Conservation (phyloP, 2,888 invertebrate genomes). For the Spodoptera picta region DNA sequence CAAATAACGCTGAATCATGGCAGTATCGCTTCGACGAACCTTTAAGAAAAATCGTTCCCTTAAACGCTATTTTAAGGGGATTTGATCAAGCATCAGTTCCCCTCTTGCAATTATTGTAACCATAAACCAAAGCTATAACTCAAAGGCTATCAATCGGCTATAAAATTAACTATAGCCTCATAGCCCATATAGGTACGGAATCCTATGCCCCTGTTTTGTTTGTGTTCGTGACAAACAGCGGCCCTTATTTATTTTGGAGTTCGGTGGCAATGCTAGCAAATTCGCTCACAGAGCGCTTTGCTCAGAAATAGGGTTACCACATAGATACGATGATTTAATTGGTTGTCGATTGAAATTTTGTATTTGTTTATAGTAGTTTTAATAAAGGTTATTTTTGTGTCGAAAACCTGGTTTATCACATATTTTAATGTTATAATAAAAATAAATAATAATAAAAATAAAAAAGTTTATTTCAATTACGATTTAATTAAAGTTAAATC, state of each 20-base stretch:
- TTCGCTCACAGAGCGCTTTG: constrained; percentile 60
- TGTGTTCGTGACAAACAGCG: constrained; percentile 77
- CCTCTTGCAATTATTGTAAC: constrained; percentile 34
- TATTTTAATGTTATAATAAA: too few species aligned
- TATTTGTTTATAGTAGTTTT: too few species aligned
- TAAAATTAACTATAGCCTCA: constrained; percentile 56
- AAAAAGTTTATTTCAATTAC: too few species aligned
- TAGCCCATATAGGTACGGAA: constrained; percentile 50
- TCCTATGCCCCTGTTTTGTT: constrained; percentile 72
- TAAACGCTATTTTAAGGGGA: constrained; percentile 13
- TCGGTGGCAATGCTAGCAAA: constrained; percentile 71
- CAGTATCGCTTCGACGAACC: neutral
- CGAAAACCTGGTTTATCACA: too few species aligned
- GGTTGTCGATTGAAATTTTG: constrained; percentile 10
- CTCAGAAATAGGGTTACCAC: constrained; percentile 47
- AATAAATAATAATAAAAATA: too few species aligned
- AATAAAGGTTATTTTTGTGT: too few species aligned
- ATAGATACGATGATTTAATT: constrained; percentile 13
- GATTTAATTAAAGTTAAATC: too few species aligned
- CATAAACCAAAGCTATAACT: constrained; percentile 42
- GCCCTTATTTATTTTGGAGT: constrained; percentile 82
- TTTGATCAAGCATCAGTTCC: constrained; percentile 19
- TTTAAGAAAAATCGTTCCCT: neutral
- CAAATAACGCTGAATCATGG: neutral
- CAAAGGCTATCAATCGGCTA: constrained; percentile 43